A percentile compares a stretch with the other conserved stretches of the same genome.
phyloP scores from a whole-genome alignment of 2,888 invertebrate genomes.

The Metellina segmentata region DNA sequence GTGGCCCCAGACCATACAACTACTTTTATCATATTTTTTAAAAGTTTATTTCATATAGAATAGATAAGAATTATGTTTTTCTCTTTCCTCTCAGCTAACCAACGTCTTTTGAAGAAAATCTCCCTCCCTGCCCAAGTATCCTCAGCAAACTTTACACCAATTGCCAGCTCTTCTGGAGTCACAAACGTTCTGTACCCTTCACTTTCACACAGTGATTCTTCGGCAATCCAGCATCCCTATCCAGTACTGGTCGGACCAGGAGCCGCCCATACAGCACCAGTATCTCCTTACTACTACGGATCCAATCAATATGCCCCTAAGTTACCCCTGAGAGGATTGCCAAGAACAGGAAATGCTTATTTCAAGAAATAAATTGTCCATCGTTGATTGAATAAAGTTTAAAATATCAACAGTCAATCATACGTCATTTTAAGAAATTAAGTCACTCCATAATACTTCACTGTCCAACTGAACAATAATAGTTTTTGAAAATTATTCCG shows the following conservation, averaged over 20 bases:
- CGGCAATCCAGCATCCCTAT: background rate
- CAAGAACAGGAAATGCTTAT: background rate
- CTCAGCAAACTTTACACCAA: conserved; percentile 36
- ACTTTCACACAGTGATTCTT: background rate
- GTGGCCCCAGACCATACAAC: background rate
- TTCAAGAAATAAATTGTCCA: background rate
- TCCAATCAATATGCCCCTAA: background rate
- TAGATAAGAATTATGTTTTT: background rate
- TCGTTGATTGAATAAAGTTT: no score
- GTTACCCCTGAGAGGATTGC: background rate
- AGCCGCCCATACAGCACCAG: background rate
- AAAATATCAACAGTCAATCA: no score
- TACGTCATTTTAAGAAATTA: no score
- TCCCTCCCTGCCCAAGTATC: background rate
- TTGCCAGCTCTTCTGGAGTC: conserved; percentile 2
- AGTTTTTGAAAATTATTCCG: no score
- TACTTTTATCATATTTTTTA: background rate
- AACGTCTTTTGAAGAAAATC: background rate
- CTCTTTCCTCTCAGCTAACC: background rate
- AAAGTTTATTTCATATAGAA: no score
- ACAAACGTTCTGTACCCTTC: background rate
- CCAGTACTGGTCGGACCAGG: background rate
- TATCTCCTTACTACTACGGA: background rate
- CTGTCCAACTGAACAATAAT: no score
- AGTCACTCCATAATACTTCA: no score